These are phyloP conservation scores for Callopanchax toddi DNA, from an alignment of 2,113 vertebrate species.

Conservation along the genomic window DNA sequence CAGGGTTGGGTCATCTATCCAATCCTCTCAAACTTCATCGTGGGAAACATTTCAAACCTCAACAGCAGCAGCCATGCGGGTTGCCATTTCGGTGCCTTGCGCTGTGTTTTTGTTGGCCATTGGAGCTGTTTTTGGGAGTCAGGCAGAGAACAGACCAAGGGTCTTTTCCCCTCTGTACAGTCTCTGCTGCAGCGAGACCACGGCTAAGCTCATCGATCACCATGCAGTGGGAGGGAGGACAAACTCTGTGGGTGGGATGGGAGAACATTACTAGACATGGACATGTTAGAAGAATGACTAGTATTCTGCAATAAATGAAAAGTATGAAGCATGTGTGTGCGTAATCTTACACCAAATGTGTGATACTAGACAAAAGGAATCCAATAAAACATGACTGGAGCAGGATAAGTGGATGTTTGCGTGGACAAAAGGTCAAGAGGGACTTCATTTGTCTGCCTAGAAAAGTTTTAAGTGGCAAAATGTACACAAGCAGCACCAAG, in stretches of 20 bases:
- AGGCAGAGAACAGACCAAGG: slow-evolving; percentile 57
- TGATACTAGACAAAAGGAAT: slow-evolving; percentile 27
- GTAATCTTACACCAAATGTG: neutral
- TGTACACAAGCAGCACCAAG: slow-evolving; percentile 30
- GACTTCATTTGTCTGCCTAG: slow-evolving; percentile 46
- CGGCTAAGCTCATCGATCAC: slow-evolving; percentile 74
- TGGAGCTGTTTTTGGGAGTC: slow-evolving; percentile 67
- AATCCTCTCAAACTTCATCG: slow-evolving; percentile 53
- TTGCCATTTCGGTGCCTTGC: slow-evolving; percentile 64
- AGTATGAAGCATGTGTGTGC: slow-evolving; percentile 1
- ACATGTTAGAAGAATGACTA: slow-evolving; percentile 34
- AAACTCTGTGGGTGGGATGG: slow-evolving; percentile 67
- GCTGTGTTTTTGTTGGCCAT: slow-evolving; percentile 77
- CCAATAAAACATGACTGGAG: slow-evolving; percentile 52
- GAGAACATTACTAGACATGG: slow-evolving; percentile 50
- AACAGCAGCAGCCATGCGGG: slow-evolving; percentile 55
- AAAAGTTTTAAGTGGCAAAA: slow-evolving; percentile 48
- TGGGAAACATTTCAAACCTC: slow-evolving; percentile 78
- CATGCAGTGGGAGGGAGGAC: slow-evolving; percentile 62
- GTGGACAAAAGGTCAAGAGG: slow-evolving; percentile 36
- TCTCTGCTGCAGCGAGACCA: slow-evolving; percentile 42
- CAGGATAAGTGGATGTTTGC: slow-evolving; percentile 45
- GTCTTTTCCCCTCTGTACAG: slow-evolving; percentile 55
- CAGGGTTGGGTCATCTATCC: slow-evolving; percentile 38
- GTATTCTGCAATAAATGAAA: slow-evolving; percentile 26